These are phyloP conservation scores for Nicator chloris DNA, from an alignment of 2,113 vertebrate species.

Conservation along the genomic window DNA sequence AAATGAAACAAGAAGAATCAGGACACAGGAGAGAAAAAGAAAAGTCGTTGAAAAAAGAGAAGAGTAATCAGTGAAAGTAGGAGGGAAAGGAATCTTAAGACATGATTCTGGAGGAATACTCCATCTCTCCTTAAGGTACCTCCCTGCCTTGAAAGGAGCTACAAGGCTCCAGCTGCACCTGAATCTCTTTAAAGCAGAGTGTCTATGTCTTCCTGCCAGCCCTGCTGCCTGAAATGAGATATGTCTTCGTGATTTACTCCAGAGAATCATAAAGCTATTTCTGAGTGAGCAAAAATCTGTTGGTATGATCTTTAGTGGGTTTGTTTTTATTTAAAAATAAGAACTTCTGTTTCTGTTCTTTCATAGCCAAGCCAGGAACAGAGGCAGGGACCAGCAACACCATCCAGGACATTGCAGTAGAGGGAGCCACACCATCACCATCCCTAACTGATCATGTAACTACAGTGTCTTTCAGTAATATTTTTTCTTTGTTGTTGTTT, in stretches of 20 bases:
- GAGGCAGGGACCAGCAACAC: background rate
- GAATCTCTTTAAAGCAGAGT: background rate
- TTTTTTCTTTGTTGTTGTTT: fast-evolving
- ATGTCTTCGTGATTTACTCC: background rate
- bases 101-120: background rate
- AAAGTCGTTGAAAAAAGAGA: background rate
- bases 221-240: background rate
- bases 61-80: background rate
- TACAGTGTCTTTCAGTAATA: background rate
- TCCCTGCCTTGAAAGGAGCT: background rate
- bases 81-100: background rate
- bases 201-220: background rate
- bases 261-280: background rate
- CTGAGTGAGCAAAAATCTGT: background rate
- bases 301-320: background rate
- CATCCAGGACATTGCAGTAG: background rate
- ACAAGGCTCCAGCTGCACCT: background rate
- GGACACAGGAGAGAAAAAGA: background rate
- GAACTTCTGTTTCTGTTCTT: background rate
- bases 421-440: slow-evolving; percentile 39
- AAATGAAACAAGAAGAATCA: background rate
- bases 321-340: background rate
- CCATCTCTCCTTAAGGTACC: background rate
- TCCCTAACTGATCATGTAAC: background rate
- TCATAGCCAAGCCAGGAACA: background rate